These are phyloP conservation scores for Lithophane ornitopus DNA, from an alignment of 2,888 invertebrate genomes.

Conservation along the genomic window DNA sequence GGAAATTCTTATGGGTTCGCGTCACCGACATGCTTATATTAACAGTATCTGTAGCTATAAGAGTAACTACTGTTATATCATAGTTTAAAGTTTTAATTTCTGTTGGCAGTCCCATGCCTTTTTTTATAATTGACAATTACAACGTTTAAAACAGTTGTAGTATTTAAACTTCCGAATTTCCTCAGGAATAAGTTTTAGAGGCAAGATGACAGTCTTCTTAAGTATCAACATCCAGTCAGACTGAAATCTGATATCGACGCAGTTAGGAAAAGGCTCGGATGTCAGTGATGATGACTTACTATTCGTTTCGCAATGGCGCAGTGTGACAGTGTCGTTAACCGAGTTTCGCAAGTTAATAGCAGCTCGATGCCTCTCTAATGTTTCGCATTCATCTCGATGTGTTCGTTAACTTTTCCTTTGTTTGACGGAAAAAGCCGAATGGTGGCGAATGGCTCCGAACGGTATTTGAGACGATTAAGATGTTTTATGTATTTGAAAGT, in stretches of 20 bases:
- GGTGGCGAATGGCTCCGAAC: constrained; percentile 15
- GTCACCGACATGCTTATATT: too few relatives aligned
- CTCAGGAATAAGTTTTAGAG: background rate
- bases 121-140: background rate
- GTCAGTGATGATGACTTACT: constrained; percentile 53
- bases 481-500: background rate
- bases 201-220: background rate
- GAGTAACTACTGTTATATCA: too few relatives aligned
- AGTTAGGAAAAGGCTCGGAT: constrained; percentile 34
- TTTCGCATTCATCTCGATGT: constrained; percentile 55
- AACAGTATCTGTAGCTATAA: too few relatives aligned
- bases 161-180: background rate
- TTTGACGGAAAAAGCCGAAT: constrained; percentile 43
- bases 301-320: constrained; percentile 55
- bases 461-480: background rate
- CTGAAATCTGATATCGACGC: constrained; percentile 17
- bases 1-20: too few relatives aligned
- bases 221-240: constrained; percentile 2
- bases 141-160: too few relatives aligned
- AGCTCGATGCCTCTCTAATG: constrained; percentile 62
- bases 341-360: constrained; percentile 69
- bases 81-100: too few relatives aligned
- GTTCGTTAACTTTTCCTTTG: constrained; percentile 43
- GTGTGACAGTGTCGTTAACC: constrained; percentile 69
- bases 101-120: too few relatives aligned